phyloP scores from a whole-genome alignment of 1,140 invertebrate genomes.

The Drosophila funebris region DNA sequence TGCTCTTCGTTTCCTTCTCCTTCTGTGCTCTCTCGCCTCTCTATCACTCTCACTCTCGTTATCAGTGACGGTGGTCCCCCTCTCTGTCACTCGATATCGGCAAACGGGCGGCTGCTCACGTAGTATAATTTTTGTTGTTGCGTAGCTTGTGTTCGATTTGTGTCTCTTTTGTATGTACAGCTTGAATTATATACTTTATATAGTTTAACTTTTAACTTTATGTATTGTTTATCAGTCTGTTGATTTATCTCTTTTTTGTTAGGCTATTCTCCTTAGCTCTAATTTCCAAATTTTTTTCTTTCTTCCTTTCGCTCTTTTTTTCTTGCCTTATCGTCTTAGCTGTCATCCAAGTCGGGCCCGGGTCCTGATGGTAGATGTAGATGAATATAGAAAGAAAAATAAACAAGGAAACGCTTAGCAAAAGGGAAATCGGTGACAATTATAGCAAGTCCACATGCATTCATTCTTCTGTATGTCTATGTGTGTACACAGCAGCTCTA shows the following conservation, averaged over 20 bases:
- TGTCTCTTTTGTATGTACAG: constrained; percentile 72
- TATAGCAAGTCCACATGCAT: constrained; percentile 4
- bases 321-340: constrained; percentile 33
- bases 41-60: constrained; percentile 14
- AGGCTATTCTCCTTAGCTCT: constrained; percentile 69
- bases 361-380: constrained; percentile 54
- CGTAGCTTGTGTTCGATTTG: constrained; percentile 48
- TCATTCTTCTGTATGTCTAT: not conserved
- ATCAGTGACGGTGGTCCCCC: not conserved
- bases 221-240: constrained; percentile 83
- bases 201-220: constrained; percentile 76
- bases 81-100: constrained; percentile 1
- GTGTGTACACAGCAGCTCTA: not conserved
- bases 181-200: constrained; percentile 72
- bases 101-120: constrained; percentile 49
- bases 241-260: constrained; percentile 81
- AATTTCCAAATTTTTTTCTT: constrained; percentile 63
- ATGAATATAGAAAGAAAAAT: constrained; percentile 30
- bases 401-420: constrained; percentile 39
- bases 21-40: constrained; percentile 9
- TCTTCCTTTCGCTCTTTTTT: constrained; percentile 39
- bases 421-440: not conserved
- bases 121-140: constrained; percentile 32
- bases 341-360: constrained; percentile 59
- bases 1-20: constrained; percentile 33